Evolutionary conservation across 2,113 vertebrate species (phyloP).

Genomic region (Rutilus rutilus): DNA sequence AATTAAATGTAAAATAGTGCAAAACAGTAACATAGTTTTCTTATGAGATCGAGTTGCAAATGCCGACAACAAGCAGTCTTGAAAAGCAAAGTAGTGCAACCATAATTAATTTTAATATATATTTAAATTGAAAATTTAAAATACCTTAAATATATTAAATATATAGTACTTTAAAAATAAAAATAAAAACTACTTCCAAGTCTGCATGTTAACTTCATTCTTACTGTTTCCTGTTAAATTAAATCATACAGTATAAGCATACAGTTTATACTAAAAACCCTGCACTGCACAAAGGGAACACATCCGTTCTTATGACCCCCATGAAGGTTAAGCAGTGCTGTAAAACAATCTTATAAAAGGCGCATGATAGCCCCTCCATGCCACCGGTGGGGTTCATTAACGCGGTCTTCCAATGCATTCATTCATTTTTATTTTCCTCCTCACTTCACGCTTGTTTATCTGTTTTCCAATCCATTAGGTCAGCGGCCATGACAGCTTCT

Average conservation of each 20-base stretch:
- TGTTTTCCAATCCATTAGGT: conserved; percentile 70
- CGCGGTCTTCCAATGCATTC: conserved; percentile 61
- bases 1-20: too few species aligned
- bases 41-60: too few species aligned
- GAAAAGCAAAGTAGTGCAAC: too few species aligned
- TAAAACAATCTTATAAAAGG: conserved; percentile 69
- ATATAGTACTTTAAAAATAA: too few species aligned
- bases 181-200: not conserved
- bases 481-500: conserved; percentile 54
- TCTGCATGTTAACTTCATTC: not conserved
- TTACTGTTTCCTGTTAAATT: not conserved
- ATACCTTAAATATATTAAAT: too few species aligned
- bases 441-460: conserved; percentile 67
- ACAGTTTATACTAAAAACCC: conserved; percentile 11
- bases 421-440: conserved; percentile 67
- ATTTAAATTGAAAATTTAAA: too few species aligned
- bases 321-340: conserved; percentile 61
- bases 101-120: too few species aligned
- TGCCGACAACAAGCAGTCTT: too few species aligned
- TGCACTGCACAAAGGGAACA: conserved; percentile 9
- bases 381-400: conserved; percentile 69
- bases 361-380: conserved; percentile 34
- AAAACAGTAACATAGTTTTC: too few species aligned
- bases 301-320: conserved; percentile 57
- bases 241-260: not conserved